Evolutionary conservation across 2,113 vertebrate species (phyloP), one percentile per base, ranked within the genome.

Genomic region (Scartelaos histophorus): DNA sequence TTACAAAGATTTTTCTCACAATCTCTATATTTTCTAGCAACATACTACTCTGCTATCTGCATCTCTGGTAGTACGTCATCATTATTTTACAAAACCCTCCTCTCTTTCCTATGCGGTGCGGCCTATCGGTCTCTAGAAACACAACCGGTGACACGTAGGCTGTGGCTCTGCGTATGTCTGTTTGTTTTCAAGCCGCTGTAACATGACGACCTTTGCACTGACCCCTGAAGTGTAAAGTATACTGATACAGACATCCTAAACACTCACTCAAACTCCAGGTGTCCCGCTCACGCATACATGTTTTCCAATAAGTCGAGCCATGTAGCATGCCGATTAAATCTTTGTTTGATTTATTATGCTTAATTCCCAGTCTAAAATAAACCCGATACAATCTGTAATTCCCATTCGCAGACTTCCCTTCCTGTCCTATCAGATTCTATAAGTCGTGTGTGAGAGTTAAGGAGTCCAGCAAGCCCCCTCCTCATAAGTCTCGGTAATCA

Each of bases 401-500:
- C 64, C 60, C 47, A 72, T 53, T 71, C 72, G 62, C 21, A 25
- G 46, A 71, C 47, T 71, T 34, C 25, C 61, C 76, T 79, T 80
- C 38, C 34, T 61, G 22, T 54, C 61, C 25, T 61, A 69, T 62
- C 69, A 71, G 35, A 66, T 46, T 61, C 56, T 9, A 38, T 70
- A 45, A 22, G 81, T 71, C 56, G 35, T 51, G 24, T 54, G 56
- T 70, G 74, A 80, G 79, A 76, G 82, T 88, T 88, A 88, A 75
- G 66, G 78, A 87, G 88, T 88, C 75, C 77, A 86, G 78, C 85
- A 78, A 74, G 83, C 82, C 82, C 78, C 83, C 80, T 74, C 69
- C 78, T 66, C 80, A 85, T 86, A 81, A 85, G 83, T 90, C 75
- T 79, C 53, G 71, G 84, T 89, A 92, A 91, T 89, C 84, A 88